phyloP scores from a whole-genome alignment of 2,888 invertebrate species.

The Leucophora obtusa region DNA sequence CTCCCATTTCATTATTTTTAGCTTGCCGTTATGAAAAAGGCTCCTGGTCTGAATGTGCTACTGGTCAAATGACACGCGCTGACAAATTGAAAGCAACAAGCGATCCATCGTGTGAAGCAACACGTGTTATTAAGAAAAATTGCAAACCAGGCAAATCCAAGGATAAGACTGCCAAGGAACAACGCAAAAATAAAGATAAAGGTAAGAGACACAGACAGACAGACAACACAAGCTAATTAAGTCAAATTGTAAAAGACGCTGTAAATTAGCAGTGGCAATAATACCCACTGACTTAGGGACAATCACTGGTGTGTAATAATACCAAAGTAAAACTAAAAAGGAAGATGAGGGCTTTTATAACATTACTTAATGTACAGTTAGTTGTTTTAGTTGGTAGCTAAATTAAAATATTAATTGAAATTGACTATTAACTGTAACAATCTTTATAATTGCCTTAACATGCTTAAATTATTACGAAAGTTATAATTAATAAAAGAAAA shows the following conservation, averaged over 20 bases:
- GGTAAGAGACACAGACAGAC: slow-evolving; percentile 77
- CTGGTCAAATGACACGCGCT: slow-evolving; percentile 89
- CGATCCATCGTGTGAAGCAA: slow-evolving; percentile 90
- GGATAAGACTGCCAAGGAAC: slow-evolving; percentile 78
- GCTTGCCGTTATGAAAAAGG: slow-evolving; percentile 95
- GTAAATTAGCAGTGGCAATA: not conserved
- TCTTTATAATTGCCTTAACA: not conserved
- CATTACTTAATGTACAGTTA: not conserved
- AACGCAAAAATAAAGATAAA: slow-evolving; percentile 80
- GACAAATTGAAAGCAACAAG: slow-evolving; percentile 90
- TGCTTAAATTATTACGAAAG: not conserved
- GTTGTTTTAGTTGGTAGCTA: not conserved
- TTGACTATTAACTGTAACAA: slow-evolving; percentile 22
- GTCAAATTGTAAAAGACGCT: not conserved
- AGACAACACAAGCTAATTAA: slow-evolving; percentile 1
- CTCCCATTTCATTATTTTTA: slow-evolving; percentile 62
- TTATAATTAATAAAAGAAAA: no score
- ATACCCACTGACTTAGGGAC: not conserved
- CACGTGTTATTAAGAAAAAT: slow-evolving; percentile 90
- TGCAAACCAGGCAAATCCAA: slow-evolving; percentile 87
- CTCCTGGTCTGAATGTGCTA: slow-evolving; percentile 90
- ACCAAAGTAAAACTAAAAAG: not conserved
- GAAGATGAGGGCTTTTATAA: not conserved
- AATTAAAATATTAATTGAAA: slow-evolving; percentile 51
- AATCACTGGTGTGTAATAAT: slow-evolving; percentile 2